Evolutionary conservation across 2,888 invertebrate species (phyloP).

Genomic region (Helleia helle): DNA sequence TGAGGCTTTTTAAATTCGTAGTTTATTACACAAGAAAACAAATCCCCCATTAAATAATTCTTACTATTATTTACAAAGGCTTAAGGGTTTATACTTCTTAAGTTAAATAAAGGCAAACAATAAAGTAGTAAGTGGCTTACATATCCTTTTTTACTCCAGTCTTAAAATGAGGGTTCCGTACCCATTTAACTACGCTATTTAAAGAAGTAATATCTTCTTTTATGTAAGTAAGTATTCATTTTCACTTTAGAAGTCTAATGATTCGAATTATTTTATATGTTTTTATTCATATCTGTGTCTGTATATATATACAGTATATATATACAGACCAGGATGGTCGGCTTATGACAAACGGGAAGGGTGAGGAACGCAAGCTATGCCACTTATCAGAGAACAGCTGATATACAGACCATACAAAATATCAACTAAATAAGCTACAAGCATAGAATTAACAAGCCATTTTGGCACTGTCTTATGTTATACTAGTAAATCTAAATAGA

Average conservation of each 20-base stretch:
- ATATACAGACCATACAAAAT: background rate
- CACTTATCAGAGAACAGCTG: background rate
- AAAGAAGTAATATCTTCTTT: too few relatives aligned
- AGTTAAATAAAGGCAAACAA: slow-evolving; percentile 10
- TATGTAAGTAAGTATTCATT: too few relatives aligned
- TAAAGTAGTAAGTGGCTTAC: too few relatives aligned
- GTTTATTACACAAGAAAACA: slow-evolving; percentile 8
- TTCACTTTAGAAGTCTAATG: too few relatives aligned
- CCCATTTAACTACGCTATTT: too few relatives aligned
- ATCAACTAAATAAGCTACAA: too few relatives aligned
- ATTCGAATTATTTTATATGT: background rate
- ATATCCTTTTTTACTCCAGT: too few relatives aligned
- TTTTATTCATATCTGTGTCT: slow-evolving; percentile 19
- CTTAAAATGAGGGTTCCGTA: too few relatives aligned
- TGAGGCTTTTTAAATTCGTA: slow-evolving; percentile 5
- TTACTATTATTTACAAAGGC: slow-evolving; percentile 6
- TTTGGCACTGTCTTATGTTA: too few relatives aligned
- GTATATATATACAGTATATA: too few relatives aligned
- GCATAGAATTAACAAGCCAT: too few relatives aligned
- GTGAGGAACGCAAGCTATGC: slow-evolving; percentile 20
- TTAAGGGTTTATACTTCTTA: background rate
- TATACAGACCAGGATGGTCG: slow-evolving; percentile 21
- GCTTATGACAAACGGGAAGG: slow-evolving; percentile 20
- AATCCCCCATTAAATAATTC: slow-evolving; percentile 7
- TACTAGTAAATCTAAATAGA: too few relatives aligned